Base-by-base conservation (phyloP, 2,888 invertebrate genomes). In the Invenusta paracnida region DNA sequence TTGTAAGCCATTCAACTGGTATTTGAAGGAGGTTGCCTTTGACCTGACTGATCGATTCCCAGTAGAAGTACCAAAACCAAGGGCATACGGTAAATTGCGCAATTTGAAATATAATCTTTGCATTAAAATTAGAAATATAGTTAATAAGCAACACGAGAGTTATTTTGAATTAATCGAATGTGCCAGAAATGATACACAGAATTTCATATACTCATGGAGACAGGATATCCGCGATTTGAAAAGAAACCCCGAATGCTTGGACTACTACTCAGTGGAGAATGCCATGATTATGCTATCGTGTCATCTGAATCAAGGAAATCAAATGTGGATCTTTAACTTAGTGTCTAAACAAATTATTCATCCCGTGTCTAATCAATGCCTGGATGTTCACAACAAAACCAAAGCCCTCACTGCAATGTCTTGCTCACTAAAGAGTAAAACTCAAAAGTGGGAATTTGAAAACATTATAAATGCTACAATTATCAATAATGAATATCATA, bases 1-100 rank as follows among this genome's bases (percentile, higher is more conserved):
- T 0, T 98, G 98, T 92, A 96, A 96, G 91, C 92, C 96, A 0
- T 98, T 98, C 92, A 94, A 94, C 87, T 98, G 97, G 97, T 98
- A 95, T 90, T 96, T 98, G 93, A 94, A 25, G 2, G 67, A 86
- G 17, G 86, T 86, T 0, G 86, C 86, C 25, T 86, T 86, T 28
- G 86, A 86, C 28, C 28, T 86, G 29, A 23, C 73, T 5, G 67
- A 87, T 25, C 30, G 66, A 28, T 86, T 28, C 28, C 86, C 86
- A 5, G 94, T 95, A 0, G 92, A 96, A 0, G 96, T 96, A 88
- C 97, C 97, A 0, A 93, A 94, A 0, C 94, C 95, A 85, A 95
- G 94, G 90, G 97, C 95, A 0, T 92, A 92, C 67, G 98, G 97
- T 84, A 94, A 94, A 90, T 94, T 95, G 89, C 92, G 89, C 88